Evolutionary conservation across 2,888 invertebrate species (phyloP).

Genomic region (Tipula helvola): DNA sequence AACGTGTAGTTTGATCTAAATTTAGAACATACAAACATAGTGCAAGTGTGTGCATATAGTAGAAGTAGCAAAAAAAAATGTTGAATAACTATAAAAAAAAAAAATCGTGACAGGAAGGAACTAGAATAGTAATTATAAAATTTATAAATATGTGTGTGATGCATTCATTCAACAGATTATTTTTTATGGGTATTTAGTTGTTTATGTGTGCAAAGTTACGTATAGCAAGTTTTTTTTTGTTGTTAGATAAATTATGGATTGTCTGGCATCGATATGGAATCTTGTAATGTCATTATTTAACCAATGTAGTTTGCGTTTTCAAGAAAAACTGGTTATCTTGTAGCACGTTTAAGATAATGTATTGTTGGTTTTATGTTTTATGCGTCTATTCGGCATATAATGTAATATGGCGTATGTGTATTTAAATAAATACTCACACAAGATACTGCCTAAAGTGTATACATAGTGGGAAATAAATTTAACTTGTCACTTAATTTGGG

Average conservation of each 20-base stretch:
- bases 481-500: too few species aligned
- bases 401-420: too few species aligned
- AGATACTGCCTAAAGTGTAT: neutral
- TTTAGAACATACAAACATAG: neutral
- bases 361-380: neutral
- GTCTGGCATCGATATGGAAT: slow-evolving; percentile 4
- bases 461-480: too few species aligned
- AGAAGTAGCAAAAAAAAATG: neutral
- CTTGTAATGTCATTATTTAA: neutral
- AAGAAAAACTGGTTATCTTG: neutral
- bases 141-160: neutral
- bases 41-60: neutral
- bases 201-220: neutral
- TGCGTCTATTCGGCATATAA: neutral
- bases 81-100: neutral
- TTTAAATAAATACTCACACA: neutral
- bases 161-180: neutral
- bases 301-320: neutral
- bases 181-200: neutral
- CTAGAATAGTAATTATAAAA: slow-evolving; percentile 1
- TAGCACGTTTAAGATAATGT: neutral
- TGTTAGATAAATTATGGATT: neutral
- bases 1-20: neutral
- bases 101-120: slow-evolving; percentile 6
- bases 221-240: neutral